Evolutionary conservation across 2,797 vertebrate genomes (phyloP).

Genomic region (Dendrocincla fuliginosa): DNA sequence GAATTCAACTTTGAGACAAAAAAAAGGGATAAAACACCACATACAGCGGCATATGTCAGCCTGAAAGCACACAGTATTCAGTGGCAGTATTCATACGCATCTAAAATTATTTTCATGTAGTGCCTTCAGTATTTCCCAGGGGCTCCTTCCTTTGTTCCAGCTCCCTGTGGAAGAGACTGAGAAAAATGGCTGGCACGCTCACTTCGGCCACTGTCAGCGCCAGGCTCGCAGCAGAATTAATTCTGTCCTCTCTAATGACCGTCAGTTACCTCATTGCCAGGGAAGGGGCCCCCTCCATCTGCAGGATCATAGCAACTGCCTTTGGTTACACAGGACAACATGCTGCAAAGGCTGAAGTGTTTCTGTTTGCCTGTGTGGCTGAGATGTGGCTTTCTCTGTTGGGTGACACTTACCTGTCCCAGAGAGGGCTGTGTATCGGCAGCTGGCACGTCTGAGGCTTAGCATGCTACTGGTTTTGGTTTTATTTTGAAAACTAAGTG

Average conservation of each 20-base stretch:
- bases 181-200: constrained; percentile 22
- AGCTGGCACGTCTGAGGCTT: not conserved
- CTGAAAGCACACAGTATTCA: not conserved
- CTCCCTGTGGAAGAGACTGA: constrained; percentile 1
- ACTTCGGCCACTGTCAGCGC: not conserved
- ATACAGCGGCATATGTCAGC: not conserved
- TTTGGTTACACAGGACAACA: not conserved
- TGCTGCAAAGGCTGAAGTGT: not conserved
- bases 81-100: not conserved
- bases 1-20: constrained; percentile 26
- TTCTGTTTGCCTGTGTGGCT: not conserved
- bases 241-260: constrained; percentile 38
- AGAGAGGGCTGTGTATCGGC: not conserved
- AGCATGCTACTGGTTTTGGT: not conserved
- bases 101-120: constrained; percentile 11
- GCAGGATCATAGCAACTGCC: not conserved
- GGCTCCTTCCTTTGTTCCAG: constrained; percentile 44
- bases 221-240: constrained; percentile 38
- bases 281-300: constrained; percentile 13
- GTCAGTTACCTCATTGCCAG: constrained; percentile 24
- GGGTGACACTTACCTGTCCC: not conserved
- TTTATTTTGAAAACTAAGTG: not conserved
- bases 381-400: not conserved
- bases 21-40: not conserved
- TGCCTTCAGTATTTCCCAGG: not conserved